Base-by-base conservation (phyloP, 64 coral and sea anemone genomes). In the Dendrophyllia cribrosa region DNA sequence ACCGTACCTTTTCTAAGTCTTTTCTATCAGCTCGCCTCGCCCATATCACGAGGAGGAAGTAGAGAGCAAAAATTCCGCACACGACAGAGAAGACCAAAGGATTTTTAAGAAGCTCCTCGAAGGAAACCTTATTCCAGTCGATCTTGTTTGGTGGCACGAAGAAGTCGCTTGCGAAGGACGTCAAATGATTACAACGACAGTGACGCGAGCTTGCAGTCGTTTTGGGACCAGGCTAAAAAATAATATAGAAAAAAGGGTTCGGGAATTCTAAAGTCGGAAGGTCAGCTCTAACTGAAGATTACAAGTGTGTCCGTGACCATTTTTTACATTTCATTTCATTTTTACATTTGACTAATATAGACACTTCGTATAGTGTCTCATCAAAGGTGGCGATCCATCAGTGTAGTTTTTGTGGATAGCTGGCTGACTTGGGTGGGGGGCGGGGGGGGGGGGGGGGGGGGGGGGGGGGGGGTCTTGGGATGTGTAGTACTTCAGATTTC, bases 131-230 rank as follows among this genome's bases (percentile, higher is more conserved):
- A 49, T 62, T 86, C 93, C 93, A 98, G 46, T 98, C 96, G 70
- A 98, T 98, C 7, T 89, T 95, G 75, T 98, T 98, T 20, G 96
- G 96, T 3, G 93, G 94, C 3, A 98, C 96, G 48, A 98, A 98
- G 82, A 98, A 98, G 80, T 98, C 96, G 22, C 96, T 79, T 12
- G 93, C 93, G 14, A 98, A 98, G 8, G 96, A 98, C 53, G 96
- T 98, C 34, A 95, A 58, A 87, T 98, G 96, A n/a, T 88, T 93
- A 2, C 82, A 86, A 19, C 71, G 74, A 69, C 96, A 98, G 7
- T 98, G 93, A 13, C 90, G 88, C 2, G 75, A 43, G 3, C 58
- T 73, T 21, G 72, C 43, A 63, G 82, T 95, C 21, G 96, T 93
- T 79, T 86, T 77, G 15, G 90, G 90, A 55, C 96, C 96, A 58